Evolutionary conservation across 2,888 invertebrate species (phyloP).

Genomic region (Penaeus monodon): DNA sequence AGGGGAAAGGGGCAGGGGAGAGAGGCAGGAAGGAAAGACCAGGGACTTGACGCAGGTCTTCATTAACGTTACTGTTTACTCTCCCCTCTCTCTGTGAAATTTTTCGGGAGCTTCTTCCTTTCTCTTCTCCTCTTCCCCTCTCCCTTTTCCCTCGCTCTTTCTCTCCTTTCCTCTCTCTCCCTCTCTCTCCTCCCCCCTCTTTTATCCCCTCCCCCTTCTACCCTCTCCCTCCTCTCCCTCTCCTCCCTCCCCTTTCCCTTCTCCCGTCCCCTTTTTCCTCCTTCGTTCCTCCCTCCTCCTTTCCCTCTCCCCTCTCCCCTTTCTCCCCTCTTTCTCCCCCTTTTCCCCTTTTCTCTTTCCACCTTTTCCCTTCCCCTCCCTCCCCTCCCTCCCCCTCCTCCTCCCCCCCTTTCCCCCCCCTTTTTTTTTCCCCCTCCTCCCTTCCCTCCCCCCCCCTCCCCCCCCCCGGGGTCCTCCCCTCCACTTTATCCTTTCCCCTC

Average conservation of each 20-base stretch:
- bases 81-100: too few relatives aligned
- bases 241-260: too few relatives aligned
- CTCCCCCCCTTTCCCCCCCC: too few relatives aligned
- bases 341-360: not conserved
- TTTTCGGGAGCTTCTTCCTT: not conserved
- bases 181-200: not conserved
- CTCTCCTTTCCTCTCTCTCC: not conserved
- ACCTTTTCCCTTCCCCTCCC: not conserved
- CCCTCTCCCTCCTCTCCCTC: not conserved
- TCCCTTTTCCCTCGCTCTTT: not conserved
- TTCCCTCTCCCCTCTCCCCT: not conserved
- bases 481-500: not conserved
- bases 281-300: not conserved
- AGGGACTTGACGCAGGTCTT: too few relatives aligned
- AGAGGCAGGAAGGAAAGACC: too few relatives aligned
- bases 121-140: too few relatives aligned
- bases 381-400: not conserved
- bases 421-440: not conserved
- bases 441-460: too few relatives aligned
- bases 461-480: too few relatives aligned
- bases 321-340: too few relatives aligned
- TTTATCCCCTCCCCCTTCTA: too few relatives aligned
- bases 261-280: not conserved
- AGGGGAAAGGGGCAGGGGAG: too few relatives aligned
- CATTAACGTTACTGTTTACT: too few relatives aligned